phyloP scores from a whole-genome alignment of 2,888 invertebrate genomes.

The Cyaniris semiargus region DNA sequence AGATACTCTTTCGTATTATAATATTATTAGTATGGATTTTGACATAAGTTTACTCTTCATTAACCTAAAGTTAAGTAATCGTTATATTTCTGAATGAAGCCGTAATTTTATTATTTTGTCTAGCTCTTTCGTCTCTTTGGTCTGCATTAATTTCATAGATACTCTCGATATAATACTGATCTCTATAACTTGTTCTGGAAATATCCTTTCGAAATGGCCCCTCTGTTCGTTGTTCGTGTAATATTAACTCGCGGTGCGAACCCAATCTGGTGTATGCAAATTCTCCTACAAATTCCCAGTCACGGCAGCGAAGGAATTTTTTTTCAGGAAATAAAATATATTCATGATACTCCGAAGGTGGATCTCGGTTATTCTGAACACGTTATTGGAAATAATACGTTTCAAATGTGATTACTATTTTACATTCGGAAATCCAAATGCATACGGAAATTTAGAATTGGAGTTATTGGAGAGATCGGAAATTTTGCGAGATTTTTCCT shows the following conservation, averaged over 20 bases:
- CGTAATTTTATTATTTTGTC: too few relatives aligned
- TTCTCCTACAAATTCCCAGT: conserved; percentile 60
- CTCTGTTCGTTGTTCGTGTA: conserved; percentile 48
- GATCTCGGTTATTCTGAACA: conserved; percentile 36
- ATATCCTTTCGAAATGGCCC: background rate
- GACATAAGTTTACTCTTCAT: too few relatives aligned
- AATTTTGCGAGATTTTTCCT: background rate
- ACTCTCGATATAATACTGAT: background rate
- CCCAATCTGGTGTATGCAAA: conserved; percentile 71
- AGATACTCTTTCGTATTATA: too few relatives aligned
- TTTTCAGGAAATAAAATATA: conserved; percentile 63
- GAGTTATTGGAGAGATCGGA: background rate
- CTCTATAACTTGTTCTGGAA: background rate
- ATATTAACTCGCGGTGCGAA: conserved; percentile 64
- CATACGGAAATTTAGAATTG: conserved; percentile 29
- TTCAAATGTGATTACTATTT: conserved; percentile 28
- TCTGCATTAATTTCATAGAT: background rate
- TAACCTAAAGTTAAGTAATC: too few relatives aligned
- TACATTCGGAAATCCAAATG: conserved; percentile 15
- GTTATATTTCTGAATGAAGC: too few relatives aligned
- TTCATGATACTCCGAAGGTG: conserved; percentile 49
- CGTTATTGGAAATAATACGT: conserved; percentile 35
- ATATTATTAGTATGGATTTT: too few relatives aligned
- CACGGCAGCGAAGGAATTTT: conserved; percentile 62
- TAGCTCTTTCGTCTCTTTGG: too few relatives aligned